Evolutionary conservation across 2,888 invertebrate genomes (phyloP), one percentile per base, ranked within the genome.

Genomic region (Sisyra terminalis): DNA sequence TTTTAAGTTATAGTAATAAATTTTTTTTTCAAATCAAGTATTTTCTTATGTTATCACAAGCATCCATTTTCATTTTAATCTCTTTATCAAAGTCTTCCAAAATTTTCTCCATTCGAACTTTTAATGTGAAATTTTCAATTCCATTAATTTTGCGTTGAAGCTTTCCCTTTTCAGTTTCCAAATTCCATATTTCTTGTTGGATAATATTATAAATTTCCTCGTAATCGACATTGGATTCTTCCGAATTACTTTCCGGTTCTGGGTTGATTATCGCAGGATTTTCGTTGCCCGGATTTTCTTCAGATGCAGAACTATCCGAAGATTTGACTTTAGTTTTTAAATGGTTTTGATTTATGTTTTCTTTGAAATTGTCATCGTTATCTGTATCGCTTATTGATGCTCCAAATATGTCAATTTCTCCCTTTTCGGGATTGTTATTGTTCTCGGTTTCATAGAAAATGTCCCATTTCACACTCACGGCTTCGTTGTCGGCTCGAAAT

Each of bases 401-500:
- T 14, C 32, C 32, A 32, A 32, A 32, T 32, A 32, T 32, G 14
- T 32, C 32, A 9, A 32, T 13, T 32, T 32, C 32, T 32, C 9
- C 32, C 24, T 24, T 24, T 24, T 24, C 24, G 3, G 24, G 24
- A 7, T 24, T 24, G 24, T 24, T 24, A n/a, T n/a, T n/a, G 3
- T 24, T 29, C 1, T 32, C 34, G 15, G 32, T 35, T 11, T 41
- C 41, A 34, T 41, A 41, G 18, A 41, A 29, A 17, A 41, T 24
- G 31, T 41, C 41, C 41, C 41, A 41, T 18, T 34, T 32, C 5
- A 69, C 64, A 51, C 61, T 59, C 40, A 67, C 67, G 30, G 78
- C 78, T 53, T 77, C 75, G 46, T 71, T 67, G 55, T 79, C 78
- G 24, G 65, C 69, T 47, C 74, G 59, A 35, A 80, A 61, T 39